Conservation (phyloP, 1,140 invertebrate species). For the Drosophila arizonae region DNA sequence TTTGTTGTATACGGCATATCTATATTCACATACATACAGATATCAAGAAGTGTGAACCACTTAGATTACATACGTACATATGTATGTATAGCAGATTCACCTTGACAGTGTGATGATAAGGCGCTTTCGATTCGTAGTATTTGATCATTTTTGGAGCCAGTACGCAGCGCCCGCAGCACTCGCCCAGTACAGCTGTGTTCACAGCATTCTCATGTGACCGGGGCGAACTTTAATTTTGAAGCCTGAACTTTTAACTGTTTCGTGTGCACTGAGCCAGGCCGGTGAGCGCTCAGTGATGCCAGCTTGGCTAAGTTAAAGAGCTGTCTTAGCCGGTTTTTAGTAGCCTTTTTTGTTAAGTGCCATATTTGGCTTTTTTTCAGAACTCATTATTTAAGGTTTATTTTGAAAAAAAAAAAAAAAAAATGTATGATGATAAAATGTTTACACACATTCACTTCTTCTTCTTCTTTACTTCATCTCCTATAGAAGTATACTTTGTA, state of each 20-base stretch:
- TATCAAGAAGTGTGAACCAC: constrained; percentile 9
- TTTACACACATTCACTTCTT: no score
- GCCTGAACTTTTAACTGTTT: constrained; percentile 11
- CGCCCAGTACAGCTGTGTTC: constrained; percentile 26
- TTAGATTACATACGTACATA: constrained; percentile 25
- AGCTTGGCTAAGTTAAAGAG: neutral
- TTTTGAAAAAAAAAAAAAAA: no score
- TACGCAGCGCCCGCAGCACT: neutral
- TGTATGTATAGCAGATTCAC: constrained; percentile 34
- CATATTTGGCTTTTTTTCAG: no score
- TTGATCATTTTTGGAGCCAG: neutral
- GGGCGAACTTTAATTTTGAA: constrained; percentile 2
- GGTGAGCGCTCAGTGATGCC: neutral
- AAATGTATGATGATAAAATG: no score
- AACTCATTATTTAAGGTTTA: no score
- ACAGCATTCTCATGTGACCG: constrained; percentile 7
- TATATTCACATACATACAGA: neutral
- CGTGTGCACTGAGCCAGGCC: neutral
- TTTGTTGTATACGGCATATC: constrained; percentile 19
- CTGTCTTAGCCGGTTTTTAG: no score
- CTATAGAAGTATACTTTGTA: no score
- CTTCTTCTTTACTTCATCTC: no score
- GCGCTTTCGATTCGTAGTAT: constrained; percentile 7
- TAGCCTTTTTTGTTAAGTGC: no score
- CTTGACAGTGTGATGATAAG: constrained; percentile 50